These are phyloP conservation scores for Taenaris catops DNA, from an alignment of 2,888 invertebrate genomes.

Conservation along the genomic window DNA sequence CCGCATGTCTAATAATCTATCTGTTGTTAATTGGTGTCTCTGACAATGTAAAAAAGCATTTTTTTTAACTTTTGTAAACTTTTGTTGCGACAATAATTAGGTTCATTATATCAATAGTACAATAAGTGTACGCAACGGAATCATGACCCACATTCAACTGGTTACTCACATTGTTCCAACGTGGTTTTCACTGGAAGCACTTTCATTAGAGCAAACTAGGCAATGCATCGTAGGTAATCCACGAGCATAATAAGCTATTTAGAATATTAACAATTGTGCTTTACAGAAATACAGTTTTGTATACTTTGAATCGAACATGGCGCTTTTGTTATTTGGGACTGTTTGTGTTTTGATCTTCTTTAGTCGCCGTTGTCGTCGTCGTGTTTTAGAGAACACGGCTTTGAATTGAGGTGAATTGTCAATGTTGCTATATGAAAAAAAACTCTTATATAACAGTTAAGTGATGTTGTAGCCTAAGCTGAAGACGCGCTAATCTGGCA, in stretches of 20 bases:
- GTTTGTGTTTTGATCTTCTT: too few relatives aligned
- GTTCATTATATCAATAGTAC: background rate
- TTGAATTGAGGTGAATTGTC: too few relatives aligned
- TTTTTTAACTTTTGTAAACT: background rate
- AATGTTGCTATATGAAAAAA: too few relatives aligned
- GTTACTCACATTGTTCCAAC: slow-evolving; percentile 4
- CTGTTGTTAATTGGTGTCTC: too few relatives aligned
- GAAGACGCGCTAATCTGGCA: too few relatives aligned
- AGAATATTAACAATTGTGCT: slow-evolving; percentile 8
- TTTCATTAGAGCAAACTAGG: slow-evolving; percentile 7
- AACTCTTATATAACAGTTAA: too few relatives aligned
- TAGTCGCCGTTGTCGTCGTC: too few relatives aligned
- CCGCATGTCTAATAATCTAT: too few relatives aligned
- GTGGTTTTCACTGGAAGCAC: background rate
- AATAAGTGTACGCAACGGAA: background rate
- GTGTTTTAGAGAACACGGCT: too few relatives aligned
- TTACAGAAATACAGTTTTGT: slow-evolving; percentile 1
- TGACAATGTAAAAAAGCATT: too few relatives aligned
- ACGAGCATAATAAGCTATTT: slow-evolving; percentile 10
- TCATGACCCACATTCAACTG: slow-evolving; percentile 3
- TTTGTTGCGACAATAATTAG: slow-evolving; percentile 1
- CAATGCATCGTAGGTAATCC: slow-evolving; percentile 2
- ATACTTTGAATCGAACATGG: slow-evolving; percentile 1
- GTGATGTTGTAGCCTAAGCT: too few relatives aligned
- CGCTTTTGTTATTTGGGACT: too few relatives aligned